Conservation (phyloP, 2,797 vertebrate species). For the Anguilla pacifica region DNA sequence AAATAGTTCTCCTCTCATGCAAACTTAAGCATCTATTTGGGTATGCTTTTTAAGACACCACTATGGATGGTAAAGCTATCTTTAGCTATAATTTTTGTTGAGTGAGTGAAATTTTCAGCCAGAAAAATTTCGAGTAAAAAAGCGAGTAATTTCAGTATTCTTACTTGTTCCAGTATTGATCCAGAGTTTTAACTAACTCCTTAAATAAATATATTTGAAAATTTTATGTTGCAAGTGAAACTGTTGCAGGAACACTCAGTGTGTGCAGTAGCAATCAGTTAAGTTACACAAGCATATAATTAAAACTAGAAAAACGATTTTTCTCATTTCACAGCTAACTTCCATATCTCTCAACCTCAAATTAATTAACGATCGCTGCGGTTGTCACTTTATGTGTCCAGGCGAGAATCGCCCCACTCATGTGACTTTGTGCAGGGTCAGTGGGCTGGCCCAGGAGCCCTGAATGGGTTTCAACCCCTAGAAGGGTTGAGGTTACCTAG, state of each 20-base stretch:
- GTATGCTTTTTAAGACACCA: constrained; percentile 3
- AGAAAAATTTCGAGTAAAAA: too few species aligned
- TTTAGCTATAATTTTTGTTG: not conserved
- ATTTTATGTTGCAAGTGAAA: not conserved
- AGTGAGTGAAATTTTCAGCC: not conserved
- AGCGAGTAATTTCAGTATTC: not conserved
- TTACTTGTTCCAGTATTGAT: not conserved
- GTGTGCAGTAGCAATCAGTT: not conserved
- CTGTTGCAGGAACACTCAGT: not conserved
- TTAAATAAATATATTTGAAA: not conserved
- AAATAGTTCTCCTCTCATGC: not conserved
- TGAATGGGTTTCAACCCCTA: not conserved
- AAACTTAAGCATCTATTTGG: constrained; percentile 1
- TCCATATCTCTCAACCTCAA: not conserved
- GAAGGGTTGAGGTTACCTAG: not conserved
- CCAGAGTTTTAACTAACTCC: not conserved
- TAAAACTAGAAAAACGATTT: not conserved
- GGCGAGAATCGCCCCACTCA: not conserved
- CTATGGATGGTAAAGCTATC: not conserved
- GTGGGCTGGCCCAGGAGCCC: not conserved
- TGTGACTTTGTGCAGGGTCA: constrained; percentile 18
- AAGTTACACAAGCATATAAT: not conserved
- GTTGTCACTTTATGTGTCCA: not conserved
- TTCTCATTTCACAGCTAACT: not conserved
- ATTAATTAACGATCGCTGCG: not conserved